Evolutionary conservation across 1,140 invertebrate genomes (phyloP), one percentile per base, ranked within the genome.

Genomic region (Hesperophylax magnus): DNA sequence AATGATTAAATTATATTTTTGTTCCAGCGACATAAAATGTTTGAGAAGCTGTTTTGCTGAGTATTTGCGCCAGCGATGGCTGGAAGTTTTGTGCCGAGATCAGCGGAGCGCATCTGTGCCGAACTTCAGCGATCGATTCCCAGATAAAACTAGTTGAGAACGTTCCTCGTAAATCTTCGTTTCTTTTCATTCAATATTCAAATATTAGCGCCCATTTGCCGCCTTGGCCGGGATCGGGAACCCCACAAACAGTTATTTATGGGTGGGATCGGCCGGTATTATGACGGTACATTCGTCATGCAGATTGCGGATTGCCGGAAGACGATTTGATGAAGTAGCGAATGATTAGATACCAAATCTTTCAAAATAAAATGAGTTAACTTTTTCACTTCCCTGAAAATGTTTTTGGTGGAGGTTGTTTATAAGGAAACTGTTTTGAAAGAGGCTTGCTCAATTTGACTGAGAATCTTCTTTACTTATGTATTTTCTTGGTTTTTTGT

Each of bases 131-230:
- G 47, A 71, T 71, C 67, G 67, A 71, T 71, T 71, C 67, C 47
- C 15, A 39, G 67, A 71, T 71, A 71, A 71, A 71, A 71, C 67
- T 71, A 71, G 31, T 71, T 71, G 67, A 71, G 34, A 71, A 71
- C 34, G 39, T n/a, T n/a, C 67, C 4, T 52, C 67, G 47, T 71
- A 71, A 71, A 71, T 71, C 67, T 71, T 71, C 67, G 31, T 71
- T 71, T 71, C 67, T 71, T 67, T 71, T 71, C 31, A 39, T 53
- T 71, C 31, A 53, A 71, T 71, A 71, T 71, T 71, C 67, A 71
- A 71, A 71, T 71, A 71, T 71, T 71, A 71, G 67, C 67, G 47
- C 67, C 20, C 34, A 69, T 69, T 69, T 47, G 65, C 65, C 6
- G 60, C 27, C 27, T 27, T 27, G 27, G 27, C 27, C 27, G 27